These are phyloP conservation scores for Scrobipalpa atriplicella DNA, from an alignment of 2,888 invertebrate species.

Conservation along the genomic window DNA sequence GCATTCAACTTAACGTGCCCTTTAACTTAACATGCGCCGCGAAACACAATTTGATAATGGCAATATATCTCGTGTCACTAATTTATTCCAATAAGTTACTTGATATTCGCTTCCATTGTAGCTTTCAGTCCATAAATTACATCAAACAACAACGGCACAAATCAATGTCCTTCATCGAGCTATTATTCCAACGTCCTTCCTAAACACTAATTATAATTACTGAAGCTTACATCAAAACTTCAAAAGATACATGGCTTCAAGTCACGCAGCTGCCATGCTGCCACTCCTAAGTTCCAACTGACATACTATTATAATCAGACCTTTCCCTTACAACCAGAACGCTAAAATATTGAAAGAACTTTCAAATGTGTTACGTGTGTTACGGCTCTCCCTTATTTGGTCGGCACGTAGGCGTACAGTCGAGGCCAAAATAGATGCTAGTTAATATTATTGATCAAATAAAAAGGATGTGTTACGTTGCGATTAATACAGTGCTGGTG, in stretches of 20 bases:
- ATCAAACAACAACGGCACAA: neutral
- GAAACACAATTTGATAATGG: too few relatives aligned
- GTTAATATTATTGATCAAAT: neutral
- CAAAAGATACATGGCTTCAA: slow-evolving; percentile 55
- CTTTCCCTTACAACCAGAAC: slow-evolving; percentile 24
- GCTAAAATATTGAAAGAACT: too few relatives aligned
- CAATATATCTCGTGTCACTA: too few relatives aligned
- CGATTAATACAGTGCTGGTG: neutral
- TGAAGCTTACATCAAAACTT: slow-evolving; percentile 39
- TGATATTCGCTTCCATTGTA: neutral
- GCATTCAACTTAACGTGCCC: too few relatives aligned
- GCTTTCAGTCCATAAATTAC: neutral
- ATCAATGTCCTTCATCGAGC: slow-evolving; percentile 50
- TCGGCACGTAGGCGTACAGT: slow-evolving; percentile 61
- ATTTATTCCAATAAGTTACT: neutral
- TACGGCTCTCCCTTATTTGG: slow-evolving; percentile 45
- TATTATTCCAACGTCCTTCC: slow-evolving; percentile 48
- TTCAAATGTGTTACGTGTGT: neutral
- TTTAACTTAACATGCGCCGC: too few relatives aligned
- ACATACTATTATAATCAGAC: slow-evolving; percentile 34
- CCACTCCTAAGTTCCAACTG: slow-evolving; percentile 45
- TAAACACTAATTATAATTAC: slow-evolving; percentile 57
- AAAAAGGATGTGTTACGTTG: neutral
- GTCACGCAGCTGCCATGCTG: slow-evolving; percentile 57
- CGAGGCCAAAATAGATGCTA: slow-evolving; percentile 57